Percentiles rank a stretch among this genome's conserved stretches.
These are phyloP conservation scores for Prostheceraeus crozeri DNA, from an alignment of 2,888 invertebrate genomes.

Conservation along the genomic window DNA sequence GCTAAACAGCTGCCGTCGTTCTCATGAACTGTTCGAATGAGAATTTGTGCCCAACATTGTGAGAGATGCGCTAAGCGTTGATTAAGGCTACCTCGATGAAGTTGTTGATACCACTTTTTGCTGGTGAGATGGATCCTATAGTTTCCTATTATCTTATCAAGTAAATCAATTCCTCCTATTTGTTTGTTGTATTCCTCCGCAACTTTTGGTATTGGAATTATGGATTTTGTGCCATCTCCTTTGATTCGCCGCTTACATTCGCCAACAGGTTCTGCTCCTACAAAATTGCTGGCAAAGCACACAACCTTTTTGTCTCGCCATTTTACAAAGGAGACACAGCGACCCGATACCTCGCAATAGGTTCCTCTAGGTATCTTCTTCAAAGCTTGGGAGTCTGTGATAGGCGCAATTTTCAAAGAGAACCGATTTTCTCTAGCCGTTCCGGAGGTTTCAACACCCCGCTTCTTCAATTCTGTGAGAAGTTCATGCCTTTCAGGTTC, in stretches of 20 bases:
- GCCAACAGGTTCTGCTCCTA: not conserved
- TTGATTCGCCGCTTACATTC: conserved; percentile 9
- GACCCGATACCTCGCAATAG: not conserved
- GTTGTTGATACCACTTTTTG: conserved; percentile 15
- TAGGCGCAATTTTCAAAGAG: not conserved
- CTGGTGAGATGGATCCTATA: conserved; percentile 14
- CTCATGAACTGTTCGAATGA: conserved; percentile 1
- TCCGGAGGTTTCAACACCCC: conserved; percentile 3
- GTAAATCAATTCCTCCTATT: conserved; percentile 15
- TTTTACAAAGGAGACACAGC: not conserved
- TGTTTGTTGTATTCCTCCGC: conserved; percentile 9
- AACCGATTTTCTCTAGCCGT: conserved; percentile 19
- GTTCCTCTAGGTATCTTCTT: not conserved
- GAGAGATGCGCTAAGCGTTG: not conserved
- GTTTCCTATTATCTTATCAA: conserved; percentile 5
- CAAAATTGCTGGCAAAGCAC: no score
- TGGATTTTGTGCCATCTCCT: not conserved
- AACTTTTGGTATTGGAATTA: conserved; percentile 4
- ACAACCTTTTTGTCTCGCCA: no score
- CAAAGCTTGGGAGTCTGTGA: not conserved
- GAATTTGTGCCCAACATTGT: conserved; percentile 1
- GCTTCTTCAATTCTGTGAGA: conserved; percentile 1
- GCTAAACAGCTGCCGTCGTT: conserved; percentile 4
- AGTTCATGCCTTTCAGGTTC: no score
- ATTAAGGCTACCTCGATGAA: conserved; percentile 14